Base-by-base conservation (phyloP, 1,140 invertebrate species). In the Neodiprion pinetum region DNA sequence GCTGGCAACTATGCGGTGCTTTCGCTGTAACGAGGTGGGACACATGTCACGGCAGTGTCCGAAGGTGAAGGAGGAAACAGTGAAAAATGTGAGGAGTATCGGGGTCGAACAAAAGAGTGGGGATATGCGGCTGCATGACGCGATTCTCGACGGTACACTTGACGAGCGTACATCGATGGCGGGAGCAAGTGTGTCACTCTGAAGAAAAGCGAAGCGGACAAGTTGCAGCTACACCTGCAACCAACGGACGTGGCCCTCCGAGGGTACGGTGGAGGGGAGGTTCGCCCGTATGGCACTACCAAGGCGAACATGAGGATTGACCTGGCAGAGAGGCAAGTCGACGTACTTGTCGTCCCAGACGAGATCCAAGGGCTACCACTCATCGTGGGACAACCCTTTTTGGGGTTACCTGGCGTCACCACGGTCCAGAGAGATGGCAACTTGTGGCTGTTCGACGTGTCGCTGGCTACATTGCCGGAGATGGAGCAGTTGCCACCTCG, bases 371-470 rank as follows among this genome's bases (percentile, higher is more conserved):
- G 50, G 10, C 68, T 80, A 14, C 72, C 72, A 21, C 23, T 78
- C n/a, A 75, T 80, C 53, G 76, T 80, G 61, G 77, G 77, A 48
- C 77, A 79, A 68, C 70, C 79, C 9, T 77, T 80, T 50, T 17
- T 77, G n/a, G 70, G 72, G 11, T 49, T 76, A 23, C 72, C 75
- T 49, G 73, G 71, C n/a, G 75, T 80, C 12, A 75, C 74, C 3
- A 71, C 70, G 3, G 74, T 80, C 5, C 67, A 71, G 66, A 71
- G 67, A 14, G 70, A 74, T 28, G 71, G 61, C 3, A 12, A 75
- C 7, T 17, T 80, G 61, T 68, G 77, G 40, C 28, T 80, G 11
- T 78, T 80, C 69, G 17, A 17, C 17, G 17, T 17, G 17, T 17
- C 17, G 17, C 17, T 17, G 17, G 17, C 17, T 17, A 17, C 17